Percentiles rank a stretch among this genome's conserved stretches.
These are phyloP conservation scores for Dicentrarchus labrax DNA, from an alignment of 2,113 vertebrate species.

Conservation along the genomic window DNA sequence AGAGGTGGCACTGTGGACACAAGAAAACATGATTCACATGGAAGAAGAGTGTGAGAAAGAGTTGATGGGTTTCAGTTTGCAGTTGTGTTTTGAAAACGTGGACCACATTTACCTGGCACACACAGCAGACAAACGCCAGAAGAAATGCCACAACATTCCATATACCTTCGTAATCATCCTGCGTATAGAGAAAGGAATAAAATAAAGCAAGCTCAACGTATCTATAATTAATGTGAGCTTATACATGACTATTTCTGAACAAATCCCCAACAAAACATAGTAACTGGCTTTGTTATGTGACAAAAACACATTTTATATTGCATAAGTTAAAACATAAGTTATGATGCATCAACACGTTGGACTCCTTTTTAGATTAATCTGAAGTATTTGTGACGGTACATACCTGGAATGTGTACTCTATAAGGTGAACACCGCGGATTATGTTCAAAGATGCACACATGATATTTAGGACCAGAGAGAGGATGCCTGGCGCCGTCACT, in stretches of 20 bases:
- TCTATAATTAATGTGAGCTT: conserved; percentile 8
- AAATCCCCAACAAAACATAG: not conserved
- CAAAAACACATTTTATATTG: not conserved
- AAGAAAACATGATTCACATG: not conserved
- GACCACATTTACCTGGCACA: conserved; percentile 88
- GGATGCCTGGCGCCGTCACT: conserved; percentile 90
- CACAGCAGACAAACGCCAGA: conserved; percentile 90
- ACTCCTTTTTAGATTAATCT: not conserved
- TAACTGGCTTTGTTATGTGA: not conserved
- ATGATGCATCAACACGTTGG: not conserved
- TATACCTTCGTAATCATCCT: conserved; percentile 92
- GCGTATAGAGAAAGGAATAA: not conserved
- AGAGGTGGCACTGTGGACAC: conserved; percentile 90
- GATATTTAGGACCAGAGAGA: conserved; percentile 95
- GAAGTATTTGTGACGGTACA: not conserved
- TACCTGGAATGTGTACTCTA: conserved; percentile 95
- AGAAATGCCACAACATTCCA: conserved; percentile 94
- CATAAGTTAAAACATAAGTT: not conserved
- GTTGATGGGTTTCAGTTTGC: not conserved
- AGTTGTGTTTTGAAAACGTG: not conserved
- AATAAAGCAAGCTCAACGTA: not conserved
- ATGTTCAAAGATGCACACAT: conserved; percentile 96
- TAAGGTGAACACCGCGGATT: conserved; percentile 93
- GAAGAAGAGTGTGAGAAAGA: not conserved
- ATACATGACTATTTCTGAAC: conserved; percentile 6